Conservation (phyloP, 2,113 vertebrate genomes). For the Boleophthalmus pectinirostris region DNA sequence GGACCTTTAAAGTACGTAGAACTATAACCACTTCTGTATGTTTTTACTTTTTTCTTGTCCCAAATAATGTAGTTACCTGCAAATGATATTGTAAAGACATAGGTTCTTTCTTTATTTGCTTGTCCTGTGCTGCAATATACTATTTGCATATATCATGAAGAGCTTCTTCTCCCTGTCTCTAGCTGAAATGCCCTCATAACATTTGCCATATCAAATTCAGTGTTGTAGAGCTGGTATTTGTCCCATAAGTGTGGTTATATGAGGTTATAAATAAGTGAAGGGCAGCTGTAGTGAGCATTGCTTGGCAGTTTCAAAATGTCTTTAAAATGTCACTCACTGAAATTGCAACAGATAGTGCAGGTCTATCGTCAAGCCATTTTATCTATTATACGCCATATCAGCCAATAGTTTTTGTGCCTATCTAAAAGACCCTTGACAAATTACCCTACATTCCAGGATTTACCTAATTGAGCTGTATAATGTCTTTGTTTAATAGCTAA, state of each 20-base stretch:
- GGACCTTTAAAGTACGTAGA: no score
- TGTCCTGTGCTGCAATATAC: neutral
- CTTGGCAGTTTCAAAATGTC: neutral
- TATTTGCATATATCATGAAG: neutral
- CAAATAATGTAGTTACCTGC: neutral
- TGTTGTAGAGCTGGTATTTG: neutral
- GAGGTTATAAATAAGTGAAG: neutral
- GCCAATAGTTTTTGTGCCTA: neutral
- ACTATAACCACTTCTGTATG: no score
- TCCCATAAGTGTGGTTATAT: neutral
- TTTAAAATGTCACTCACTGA: conserved; percentile 1
- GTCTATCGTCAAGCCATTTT: neutral
- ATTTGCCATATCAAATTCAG: neutral
- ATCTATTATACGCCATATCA: neutral
- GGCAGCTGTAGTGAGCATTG: neutral
- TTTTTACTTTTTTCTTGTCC: neutral
- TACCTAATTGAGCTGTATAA: conserved; percentile 46
- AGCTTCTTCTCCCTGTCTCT: no score
- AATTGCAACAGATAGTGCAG: neutral
- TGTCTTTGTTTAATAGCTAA: conserved; percentile 50
- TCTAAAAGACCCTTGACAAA: neutral
- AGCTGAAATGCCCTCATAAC: neutral
- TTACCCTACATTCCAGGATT: conserved; percentile 6
- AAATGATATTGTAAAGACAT: no score
- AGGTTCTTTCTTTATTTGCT: neutral